These are phyloP conservation scores for pig (Sus scrofa) DNA, from an alignment of 2,113 vertebrate species.

Conservation along the genomic window DNA sequence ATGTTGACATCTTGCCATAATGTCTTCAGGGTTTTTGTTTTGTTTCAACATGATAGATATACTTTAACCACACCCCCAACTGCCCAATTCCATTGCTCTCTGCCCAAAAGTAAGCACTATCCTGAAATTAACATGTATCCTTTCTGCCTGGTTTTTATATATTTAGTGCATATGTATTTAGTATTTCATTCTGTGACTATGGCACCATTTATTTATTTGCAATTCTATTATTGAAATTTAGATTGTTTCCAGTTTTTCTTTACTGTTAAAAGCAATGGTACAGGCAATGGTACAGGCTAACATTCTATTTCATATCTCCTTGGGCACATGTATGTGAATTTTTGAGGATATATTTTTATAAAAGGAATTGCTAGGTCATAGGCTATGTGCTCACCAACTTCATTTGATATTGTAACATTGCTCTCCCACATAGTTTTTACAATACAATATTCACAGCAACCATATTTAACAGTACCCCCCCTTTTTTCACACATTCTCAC, in stretches of 20 bases:
- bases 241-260: slow-evolving; percentile 1
- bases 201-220: neutral
- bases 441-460: neutral
- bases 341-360: neutral
- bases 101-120: neutral
- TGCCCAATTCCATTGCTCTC: neutral
- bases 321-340: neutral
- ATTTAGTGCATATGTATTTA: neutral
- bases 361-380: neutral
- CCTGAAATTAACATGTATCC: neutral
- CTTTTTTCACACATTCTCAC: neutral
- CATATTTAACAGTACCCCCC: neutral
- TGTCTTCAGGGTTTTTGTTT: slow-evolving; percentile 39
- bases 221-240: slow-evolving; percentile 38
- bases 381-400: neutral
- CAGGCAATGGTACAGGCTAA: neutral
- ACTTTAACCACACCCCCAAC: neutral
- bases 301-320: neutral
- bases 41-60: slow-evolving; percentile 19
- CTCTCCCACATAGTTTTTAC: slow-evolving; percentile 16
- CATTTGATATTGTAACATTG: neutral
- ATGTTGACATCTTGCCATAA: slow-evolving; percentile 53
- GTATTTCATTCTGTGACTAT: slow-evolving; percentile 10
- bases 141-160: slow-evolving; percentile 9
- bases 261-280: neutral